Conservation (phyloP, 2,797 vertebrate genomes). For the Gymnothorax reevesii region DNA sequence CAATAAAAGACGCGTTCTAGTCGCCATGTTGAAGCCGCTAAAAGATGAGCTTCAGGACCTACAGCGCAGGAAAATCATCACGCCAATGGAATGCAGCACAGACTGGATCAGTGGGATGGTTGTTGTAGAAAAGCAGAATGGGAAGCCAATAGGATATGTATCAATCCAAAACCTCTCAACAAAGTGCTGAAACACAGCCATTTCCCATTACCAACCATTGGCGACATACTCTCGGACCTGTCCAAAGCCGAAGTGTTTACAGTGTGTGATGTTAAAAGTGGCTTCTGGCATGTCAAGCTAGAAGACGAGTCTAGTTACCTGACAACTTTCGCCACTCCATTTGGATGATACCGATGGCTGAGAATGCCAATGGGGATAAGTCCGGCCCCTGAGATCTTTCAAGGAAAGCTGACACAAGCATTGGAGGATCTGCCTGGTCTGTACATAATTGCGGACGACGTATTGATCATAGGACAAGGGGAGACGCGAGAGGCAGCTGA, state of each 20-base stretch:
- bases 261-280: conserved; percentile 43
- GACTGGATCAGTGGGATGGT: too few species aligned
- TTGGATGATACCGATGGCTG: conserved; percentile 27
- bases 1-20: neutral
- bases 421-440: conserved; percentile 18
- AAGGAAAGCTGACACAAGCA: conserved; percentile 37
- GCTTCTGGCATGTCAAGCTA: conserved; percentile 42
- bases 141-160: too few species aligned
- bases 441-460: conserved; percentile 7
- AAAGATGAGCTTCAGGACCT: conserved; percentile 30
- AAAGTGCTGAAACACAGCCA: neutral
- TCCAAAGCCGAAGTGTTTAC: conserved; percentile 38
- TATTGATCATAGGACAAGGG: conserved; percentile 10
- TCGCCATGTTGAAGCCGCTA: conserved; percentile 1
- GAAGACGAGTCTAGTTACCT: conserved; percentile 43
- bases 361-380: conserved; percentile 40
- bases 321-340: too few species aligned
- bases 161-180: too few species aligned
- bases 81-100: neutral
- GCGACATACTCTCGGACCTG: conserved; percentile 30
- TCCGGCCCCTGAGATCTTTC: too few species aligned
- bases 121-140: too few species aligned
- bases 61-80: too few species aligned
- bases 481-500: neutral
- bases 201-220: conserved; percentile 21